phyloP scores from a whole-genome alignment of 2,797 vertebrate species.

The Apodemus agrarius region DNA sequence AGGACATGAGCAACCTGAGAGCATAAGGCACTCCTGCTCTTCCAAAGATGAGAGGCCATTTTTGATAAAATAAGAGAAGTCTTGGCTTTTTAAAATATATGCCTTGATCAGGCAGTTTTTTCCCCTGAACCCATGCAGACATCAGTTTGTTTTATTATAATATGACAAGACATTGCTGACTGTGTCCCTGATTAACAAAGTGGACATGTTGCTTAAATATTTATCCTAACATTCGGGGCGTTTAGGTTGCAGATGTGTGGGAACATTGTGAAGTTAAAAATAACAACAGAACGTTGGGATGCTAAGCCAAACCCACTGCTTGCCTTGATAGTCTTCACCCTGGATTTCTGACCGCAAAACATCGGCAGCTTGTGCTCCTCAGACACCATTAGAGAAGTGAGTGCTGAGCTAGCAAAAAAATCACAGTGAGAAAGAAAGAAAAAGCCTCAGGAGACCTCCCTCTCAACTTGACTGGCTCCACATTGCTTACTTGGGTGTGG shows the following conservation, averaged over 20 bases:
- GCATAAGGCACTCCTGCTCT: not conserved
- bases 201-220: slow-evolving; percentile 53
- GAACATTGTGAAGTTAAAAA: slow-evolving; percentile 14
- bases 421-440: not conserved
- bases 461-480: not conserved
- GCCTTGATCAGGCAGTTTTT: slow-evolving; percentile 23
- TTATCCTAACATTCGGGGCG: slow-evolving; percentile 7
- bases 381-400: not conserved
- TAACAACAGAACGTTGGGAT: not conserved
- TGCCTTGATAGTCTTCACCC: not conserved
- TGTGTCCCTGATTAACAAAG: not conserved
- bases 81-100: not conserved
- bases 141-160: slow-evolving; percentile 56
- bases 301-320: not conserved
- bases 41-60: slow-evolving; percentile 28
- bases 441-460: not conserved
- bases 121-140: not conserved
- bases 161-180: slow-evolving; percentile 15
- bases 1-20: slow-evolving; percentile 46
- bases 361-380: not conserved
- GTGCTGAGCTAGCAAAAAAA: not conserved
- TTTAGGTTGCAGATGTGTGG: slow-evolving; percentile 63
- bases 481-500: not conserved
- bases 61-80: slow-evolving; percentile 37
- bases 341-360: not conserved